Conservation (phyloP, 1,140 invertebrate species). For the Branchinecta lindahli region DNA sequence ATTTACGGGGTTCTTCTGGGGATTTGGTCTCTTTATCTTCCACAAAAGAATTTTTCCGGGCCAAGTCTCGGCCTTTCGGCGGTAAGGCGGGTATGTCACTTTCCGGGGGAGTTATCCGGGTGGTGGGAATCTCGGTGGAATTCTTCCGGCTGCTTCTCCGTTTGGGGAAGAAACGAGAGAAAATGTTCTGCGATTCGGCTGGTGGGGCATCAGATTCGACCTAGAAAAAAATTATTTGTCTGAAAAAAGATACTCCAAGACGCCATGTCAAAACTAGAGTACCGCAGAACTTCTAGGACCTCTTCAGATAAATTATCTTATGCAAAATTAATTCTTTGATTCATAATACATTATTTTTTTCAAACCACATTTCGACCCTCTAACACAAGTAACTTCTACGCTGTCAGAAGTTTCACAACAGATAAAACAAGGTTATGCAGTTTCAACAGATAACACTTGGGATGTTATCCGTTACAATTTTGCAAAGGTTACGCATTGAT, state of each 20-base stretch:
- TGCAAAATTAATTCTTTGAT: too few relatives aligned
- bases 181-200: neutral
- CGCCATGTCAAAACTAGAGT: neutral
- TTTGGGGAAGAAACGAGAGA: constrained; percentile 12
- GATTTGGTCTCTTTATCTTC: neutral
- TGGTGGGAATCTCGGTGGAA: neutral
- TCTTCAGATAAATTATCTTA: too few relatives aligned
- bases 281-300: constrained; percentile 8
- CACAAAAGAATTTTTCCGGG: neutral
- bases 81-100: neutral
- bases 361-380: too few relatives aligned
- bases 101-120: neutral
- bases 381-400: too few relatives aligned
- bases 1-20: neutral
- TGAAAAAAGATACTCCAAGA: neutral
- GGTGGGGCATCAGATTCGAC: constrained; percentile 2
- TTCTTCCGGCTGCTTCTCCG: constrained; percentile 15
- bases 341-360: too few relatives aligned
- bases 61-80: neutral
- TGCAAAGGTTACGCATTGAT: too few relatives aligned
- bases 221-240: neutral
- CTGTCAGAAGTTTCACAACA: too few relatives aligned
- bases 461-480: too few relatives aligned
- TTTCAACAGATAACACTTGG: too few relatives aligned
- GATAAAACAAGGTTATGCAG: too few relatives aligned